A percentile compares a stretch with the other conserved stretches of the same genome.
These are phyloP conservation scores for Priocnemis perturbator DNA, from an alignment of 2,888 invertebrate genomes.

Conservation along the genomic window DNA sequence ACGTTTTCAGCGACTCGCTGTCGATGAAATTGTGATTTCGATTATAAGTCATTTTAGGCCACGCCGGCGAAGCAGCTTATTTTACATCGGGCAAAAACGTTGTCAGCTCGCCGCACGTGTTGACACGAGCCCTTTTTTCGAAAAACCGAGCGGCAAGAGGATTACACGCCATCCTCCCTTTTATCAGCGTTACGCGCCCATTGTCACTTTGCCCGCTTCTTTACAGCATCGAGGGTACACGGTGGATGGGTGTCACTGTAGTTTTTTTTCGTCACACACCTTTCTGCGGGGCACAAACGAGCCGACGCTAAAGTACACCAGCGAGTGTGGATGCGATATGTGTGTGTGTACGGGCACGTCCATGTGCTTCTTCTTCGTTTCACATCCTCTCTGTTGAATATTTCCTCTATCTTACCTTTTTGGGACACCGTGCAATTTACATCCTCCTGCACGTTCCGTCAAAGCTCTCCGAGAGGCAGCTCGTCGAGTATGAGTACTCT, in stretches of 20 bases:
- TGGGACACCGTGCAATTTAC: not conserved
- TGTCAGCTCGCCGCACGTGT: slow-evolving; percentile 37
- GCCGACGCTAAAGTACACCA: slow-evolving; percentile 20
- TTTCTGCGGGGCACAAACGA: slow-evolving; percentile 35
- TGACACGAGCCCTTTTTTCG: slow-evolving; percentile 32
- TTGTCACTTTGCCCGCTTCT: slow-evolving; percentile 43
- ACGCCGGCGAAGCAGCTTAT: slow-evolving; percentile 19
- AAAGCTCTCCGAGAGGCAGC: no score
- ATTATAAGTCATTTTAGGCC: not conserved
- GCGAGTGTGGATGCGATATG: not conserved
- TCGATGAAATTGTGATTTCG: not conserved
- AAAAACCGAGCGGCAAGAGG: slow-evolving; percentile 40
- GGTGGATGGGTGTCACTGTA: slow-evolving; percentile 15
- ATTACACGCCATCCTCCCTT: slow-evolving; percentile 49
- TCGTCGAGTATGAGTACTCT: no score
- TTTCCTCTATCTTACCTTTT: slow-evolving; percentile 17
- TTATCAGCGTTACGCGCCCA: slow-evolving; percentile 47
- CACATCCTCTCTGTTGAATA: slow-evolving; percentile 26
- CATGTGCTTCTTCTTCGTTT: slow-evolving; percentile 16
- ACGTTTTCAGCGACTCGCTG: no score
- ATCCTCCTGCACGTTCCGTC: no score
- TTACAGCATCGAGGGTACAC: not conserved
- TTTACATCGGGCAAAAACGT: slow-evolving; percentile 34
- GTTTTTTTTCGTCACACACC: slow-evolving; percentile 6
- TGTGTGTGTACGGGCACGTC: not conserved